Percentiles rank a stretch among this genome's conserved stretches.
Conservation (phyloP, 2,113 vertebrate species). For the Motacilla alba region DNA sequence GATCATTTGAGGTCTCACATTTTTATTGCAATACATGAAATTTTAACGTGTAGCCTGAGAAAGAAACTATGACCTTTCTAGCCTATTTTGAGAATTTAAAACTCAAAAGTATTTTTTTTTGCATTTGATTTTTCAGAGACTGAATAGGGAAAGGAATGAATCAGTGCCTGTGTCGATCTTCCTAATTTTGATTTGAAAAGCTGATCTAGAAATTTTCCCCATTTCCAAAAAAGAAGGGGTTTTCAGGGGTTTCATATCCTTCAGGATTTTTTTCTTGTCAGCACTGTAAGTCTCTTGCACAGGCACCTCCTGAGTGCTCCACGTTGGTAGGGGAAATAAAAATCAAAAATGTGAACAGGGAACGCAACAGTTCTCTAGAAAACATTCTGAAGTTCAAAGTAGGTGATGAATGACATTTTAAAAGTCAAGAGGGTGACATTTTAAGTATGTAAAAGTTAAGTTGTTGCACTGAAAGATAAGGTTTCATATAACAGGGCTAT, state of each 20-base stretch:
- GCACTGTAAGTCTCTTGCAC: background rate
- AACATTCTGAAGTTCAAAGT: background rate
- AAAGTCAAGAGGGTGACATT: background rate
- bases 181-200: background rate
- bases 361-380: background rate
- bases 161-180: background rate
- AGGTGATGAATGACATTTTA: background rate
- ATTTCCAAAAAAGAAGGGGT: fast-evolving
- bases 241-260: background rate
- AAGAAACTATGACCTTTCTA: background rate
- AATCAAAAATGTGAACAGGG: background rate
- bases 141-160: background rate
- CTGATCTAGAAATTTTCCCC: background rate
- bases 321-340: fast-evolving
- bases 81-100: background rate
- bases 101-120: background rate
- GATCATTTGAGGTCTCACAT: background rate
- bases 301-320: background rate
- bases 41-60: background rate
- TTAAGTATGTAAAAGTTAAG: background rate
- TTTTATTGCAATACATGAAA: background rate
- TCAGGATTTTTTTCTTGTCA: background rate
- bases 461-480: background rate
- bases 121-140: background rate
- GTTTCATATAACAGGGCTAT: background rate